These are phyloP conservation scores for Cladopsammia gracilis DNA, from an alignment of 64 coral and sea anemone species.

Conservation along the genomic window DNA sequence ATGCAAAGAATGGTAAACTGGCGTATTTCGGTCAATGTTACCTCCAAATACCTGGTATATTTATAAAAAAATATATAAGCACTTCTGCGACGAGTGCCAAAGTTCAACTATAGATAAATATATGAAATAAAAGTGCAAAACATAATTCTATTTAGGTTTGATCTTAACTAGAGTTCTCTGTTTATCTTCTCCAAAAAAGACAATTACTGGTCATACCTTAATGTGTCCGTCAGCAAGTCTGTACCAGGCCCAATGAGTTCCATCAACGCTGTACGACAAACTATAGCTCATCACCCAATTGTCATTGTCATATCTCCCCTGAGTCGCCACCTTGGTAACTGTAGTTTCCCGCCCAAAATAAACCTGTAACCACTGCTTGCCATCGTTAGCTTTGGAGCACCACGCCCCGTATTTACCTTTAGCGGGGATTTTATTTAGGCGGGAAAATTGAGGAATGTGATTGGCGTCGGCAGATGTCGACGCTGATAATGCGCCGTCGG, in stretches of 20 bases:
- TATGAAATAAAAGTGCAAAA: no score
- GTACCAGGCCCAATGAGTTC: conserved; percentile 30
- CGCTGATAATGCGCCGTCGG: conserved; percentile 20
- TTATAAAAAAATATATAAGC: background rate
- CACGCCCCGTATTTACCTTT: background rate
- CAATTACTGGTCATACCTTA: conserved; percentile 16
- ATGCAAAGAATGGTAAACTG: conserved; percentile 17
- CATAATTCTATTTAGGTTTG: no score
- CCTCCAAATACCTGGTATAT: conserved; percentile 26
- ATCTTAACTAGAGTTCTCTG: no score
- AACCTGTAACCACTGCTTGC: conserved; percentile 26
- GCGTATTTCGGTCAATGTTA: conserved; percentile 47
- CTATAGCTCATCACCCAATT: conserved; percentile 40
- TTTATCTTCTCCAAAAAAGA: no score
- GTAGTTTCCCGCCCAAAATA: conserved; percentile 11
- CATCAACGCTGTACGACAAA: conserved; percentile 57
- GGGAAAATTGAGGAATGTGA: conserved; percentile 11
- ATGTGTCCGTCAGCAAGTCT: conserved; percentile 34
- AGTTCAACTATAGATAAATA: no score
- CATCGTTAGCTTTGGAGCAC: background rate
- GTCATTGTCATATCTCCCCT: background rate
- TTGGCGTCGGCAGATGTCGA: background rate
- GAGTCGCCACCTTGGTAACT: conserved; percentile 38
- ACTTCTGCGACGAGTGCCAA: no score
- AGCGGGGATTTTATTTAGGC: background rate